Conservation (phyloP, 2,888 invertebrate species). For the Prosapia bicincta region DNA sequence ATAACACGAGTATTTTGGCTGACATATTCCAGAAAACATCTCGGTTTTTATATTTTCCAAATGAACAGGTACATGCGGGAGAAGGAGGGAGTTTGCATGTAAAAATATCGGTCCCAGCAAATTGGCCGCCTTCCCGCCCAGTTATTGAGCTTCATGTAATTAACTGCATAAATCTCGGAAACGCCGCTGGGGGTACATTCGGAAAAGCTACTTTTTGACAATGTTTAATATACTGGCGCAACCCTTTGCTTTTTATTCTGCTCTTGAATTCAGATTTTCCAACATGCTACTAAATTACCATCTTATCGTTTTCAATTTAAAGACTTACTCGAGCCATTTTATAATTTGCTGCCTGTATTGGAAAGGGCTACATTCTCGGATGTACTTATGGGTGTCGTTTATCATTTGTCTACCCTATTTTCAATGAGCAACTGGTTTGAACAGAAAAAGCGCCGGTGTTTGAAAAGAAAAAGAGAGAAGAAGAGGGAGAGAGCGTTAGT, state of each 20-base stretch:
- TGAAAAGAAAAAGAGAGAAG: too few relatives aligned
- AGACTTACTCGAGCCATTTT: background rate
- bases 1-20: too few relatives aligned
- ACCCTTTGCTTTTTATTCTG: background rate
- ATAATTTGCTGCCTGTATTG: background rate
- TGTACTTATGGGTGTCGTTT: too few relatives aligned
- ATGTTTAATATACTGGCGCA: background rate
- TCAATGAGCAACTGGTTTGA: too few relatives aligned
- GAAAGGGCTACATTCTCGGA: too few relatives aligned
- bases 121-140: background rate
- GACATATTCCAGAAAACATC: too few relatives aligned
- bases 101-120: background rate
- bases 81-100: background rate
- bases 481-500: too few relatives aligned
- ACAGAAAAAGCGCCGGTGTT: too few relatives aligned
- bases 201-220: background rate
- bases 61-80: background rate
- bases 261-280: background rate
- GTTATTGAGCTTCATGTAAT: constrained; percentile 26
- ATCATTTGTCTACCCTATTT: too few relatives aligned
- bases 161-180: constrained; percentile 27
- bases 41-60: background rate
- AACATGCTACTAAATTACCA: background rate
- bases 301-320: background rate
- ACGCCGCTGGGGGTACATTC: background rate